These are phyloP conservation scores for Dasyprocta punctata DNA, from an alignment of 2,113 vertebrate genomes.

Conservation along the genomic window DNA sequence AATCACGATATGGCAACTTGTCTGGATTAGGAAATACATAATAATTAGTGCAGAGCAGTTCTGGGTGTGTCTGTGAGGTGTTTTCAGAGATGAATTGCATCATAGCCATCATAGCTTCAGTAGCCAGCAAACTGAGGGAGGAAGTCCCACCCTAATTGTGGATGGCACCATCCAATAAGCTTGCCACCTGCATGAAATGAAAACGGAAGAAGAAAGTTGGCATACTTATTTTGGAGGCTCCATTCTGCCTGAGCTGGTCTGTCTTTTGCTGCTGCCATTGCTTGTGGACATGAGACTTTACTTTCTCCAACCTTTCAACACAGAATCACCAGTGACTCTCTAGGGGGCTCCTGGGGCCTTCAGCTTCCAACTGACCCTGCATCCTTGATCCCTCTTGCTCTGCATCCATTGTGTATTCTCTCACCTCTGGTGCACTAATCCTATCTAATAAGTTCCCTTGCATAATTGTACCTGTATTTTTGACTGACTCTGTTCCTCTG, in stretches of 20 bases:
- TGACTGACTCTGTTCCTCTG: neutral
- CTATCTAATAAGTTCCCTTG: neutral
- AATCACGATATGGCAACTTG: neutral
- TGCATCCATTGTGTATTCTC: neutral
- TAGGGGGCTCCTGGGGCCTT: neutral
- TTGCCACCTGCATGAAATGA: too few species aligned
- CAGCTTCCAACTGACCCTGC: neutral
- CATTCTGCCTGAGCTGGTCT: neutral
- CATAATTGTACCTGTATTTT: neutral
- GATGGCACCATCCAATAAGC: neutral
- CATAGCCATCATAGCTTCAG: too few species aligned
- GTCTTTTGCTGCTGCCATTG: neutral
- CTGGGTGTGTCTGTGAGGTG: neutral
- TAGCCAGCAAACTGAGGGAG: neutral
- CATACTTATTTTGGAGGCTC: neutral
- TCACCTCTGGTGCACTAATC: neutral
- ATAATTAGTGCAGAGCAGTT: neutral
- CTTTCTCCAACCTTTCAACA: neutral
- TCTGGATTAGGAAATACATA: neutral
- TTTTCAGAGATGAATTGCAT: neutral
- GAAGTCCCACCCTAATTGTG: neutral
- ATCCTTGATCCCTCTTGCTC: neutral
- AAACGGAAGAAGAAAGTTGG: neutral
- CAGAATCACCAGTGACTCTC: neutral
- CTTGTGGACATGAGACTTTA: neutral